Conservation (phyloP, 1,140 invertebrate genomes). For the Melanaphis sacchari region DNA sequence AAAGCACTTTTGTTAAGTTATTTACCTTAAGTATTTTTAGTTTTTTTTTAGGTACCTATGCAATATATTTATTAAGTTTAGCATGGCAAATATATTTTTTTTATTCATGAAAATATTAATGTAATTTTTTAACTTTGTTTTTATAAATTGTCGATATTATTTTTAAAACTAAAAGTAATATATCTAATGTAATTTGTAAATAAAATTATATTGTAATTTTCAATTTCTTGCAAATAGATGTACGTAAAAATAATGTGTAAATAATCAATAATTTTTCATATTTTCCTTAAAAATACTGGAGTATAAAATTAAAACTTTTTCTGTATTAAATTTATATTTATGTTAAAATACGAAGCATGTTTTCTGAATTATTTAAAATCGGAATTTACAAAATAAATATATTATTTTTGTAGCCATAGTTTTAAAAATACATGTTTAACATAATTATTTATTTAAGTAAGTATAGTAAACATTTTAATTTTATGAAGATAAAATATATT, state of each 20-base stretch:
- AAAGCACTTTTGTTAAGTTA: constrained; percentile 45
- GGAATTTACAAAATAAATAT: not conserved
- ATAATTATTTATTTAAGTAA: not conserved
- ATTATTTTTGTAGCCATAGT: constrained; percentile 25
- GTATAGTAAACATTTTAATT: not conserved
- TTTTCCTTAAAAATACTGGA: not conserved
- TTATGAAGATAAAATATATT: not conserved
- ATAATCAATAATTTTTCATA: constrained; percentile 5
- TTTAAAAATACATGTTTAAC: not conserved
- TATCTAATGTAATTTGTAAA: not conserved
- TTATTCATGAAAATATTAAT: not conserved
- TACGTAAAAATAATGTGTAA: not conserved
- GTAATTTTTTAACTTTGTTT: not conserved
- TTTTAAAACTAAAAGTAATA: not conserved
- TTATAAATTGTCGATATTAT: not conserved
- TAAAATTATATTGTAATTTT: not conserved
- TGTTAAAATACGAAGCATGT: not conserved
- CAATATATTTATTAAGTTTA: constrained; percentile 50
- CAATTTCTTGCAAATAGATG: not conserved
- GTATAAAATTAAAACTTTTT: not conserved
- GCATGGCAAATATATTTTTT: not conserved
- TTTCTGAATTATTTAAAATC: not conserved
- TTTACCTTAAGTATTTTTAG: constrained; percentile 44
- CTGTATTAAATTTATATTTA: not conserved
- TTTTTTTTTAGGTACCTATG: constrained; percentile 26